Conservation (phyloP, 2,888 invertebrate species). For the Stenchaetothrips biformis region DNA sequence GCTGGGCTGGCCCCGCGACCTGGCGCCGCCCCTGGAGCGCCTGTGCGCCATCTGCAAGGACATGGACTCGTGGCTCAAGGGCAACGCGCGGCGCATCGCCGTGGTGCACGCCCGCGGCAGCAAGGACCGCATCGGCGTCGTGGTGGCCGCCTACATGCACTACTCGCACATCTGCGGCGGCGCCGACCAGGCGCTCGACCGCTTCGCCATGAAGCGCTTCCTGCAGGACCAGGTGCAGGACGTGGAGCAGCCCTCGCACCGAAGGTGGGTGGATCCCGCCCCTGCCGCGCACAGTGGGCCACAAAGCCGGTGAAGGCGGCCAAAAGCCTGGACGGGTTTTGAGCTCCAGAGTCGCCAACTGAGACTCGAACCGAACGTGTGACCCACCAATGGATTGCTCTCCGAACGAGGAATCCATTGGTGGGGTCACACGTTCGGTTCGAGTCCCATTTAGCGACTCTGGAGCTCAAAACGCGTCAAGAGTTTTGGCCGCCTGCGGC, state of each 20-base stretch:
- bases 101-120: conserved; percentile 78
- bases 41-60: conserved; percentile 90
- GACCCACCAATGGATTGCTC: too few relatives aligned
- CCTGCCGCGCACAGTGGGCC: background rate
- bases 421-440: too few relatives aligned
- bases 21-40: conserved; percentile 83
- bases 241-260: conserved; percentile 67
- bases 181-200: conserved; percentile 75
- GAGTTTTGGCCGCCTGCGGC: too few relatives aligned
- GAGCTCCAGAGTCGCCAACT: too few relatives aligned
- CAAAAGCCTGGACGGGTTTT: too few relatives aligned
- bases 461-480: too few relatives aligned
- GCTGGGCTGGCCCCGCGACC: conserved; percentile 77
- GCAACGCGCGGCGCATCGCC: too few relatives aligned
- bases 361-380: too few relatives aligned
- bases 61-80: conserved; percentile 86
- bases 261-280: conserved; percentile 51
- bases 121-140: conserved; percentile 77
- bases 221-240: conserved; percentile 75
- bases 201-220: conserved; percentile 88
- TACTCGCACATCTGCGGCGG: conserved; percentile 87
- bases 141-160: conserved; percentile 89
- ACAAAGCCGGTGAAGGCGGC: too few relatives aligned
- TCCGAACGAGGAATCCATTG: too few relatives aligned
- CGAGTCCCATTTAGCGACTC: too few relatives aligned